phyloP scores from a whole-genome alignment of 1,140 invertebrate species.

The Ceratina australensis region DNA sequence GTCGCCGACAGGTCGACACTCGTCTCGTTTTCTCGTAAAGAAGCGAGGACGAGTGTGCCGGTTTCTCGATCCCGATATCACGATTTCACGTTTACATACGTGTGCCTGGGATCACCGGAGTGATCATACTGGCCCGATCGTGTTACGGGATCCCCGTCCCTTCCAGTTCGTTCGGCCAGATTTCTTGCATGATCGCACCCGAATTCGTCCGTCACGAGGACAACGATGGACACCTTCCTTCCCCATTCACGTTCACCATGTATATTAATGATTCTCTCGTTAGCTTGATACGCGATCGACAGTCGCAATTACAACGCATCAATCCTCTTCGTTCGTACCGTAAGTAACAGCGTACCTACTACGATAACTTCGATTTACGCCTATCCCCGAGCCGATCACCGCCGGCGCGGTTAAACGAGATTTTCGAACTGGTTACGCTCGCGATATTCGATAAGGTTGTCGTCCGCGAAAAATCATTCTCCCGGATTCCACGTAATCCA shows the following conservation, averaged over 20 bases:
- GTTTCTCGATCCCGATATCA: conserved; percentile 64
- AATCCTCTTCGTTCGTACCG: neutral
- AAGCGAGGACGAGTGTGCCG: conserved; percentile 55
- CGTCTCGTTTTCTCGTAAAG: conserved; percentile 54
- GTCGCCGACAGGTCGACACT: conserved; percentile 66
- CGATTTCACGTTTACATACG: conserved; percentile 59
- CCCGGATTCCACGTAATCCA: conserved; percentile 30
- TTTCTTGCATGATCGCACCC: conserved; percentile 72
- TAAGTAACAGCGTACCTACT: neutral
- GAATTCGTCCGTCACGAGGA: conserved; percentile 65
- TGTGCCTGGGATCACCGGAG: conserved; percentile 53
- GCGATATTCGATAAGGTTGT: conserved; percentile 29
- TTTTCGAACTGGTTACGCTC: neutral
- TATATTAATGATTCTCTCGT: conserved; percentile 45
- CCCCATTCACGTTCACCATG: conserved; percentile 17
- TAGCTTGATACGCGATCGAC: conserved; percentile 17
- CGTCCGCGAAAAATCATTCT: conserved; percentile 4
- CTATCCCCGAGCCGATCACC: neutral
- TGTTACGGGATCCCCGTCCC: conserved; percentile 72
- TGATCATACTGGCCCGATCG: conserved; percentile 63
- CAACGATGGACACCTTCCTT: conserved; percentile 43
- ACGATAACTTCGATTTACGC: neutral
- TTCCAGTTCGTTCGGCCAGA: conserved; percentile 75
- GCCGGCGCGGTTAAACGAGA: neutral
- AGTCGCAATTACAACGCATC: conserved; percentile 5